Conservation (phyloP, 2,888 invertebrate species). For the Synergus gifuensis region DNA sequence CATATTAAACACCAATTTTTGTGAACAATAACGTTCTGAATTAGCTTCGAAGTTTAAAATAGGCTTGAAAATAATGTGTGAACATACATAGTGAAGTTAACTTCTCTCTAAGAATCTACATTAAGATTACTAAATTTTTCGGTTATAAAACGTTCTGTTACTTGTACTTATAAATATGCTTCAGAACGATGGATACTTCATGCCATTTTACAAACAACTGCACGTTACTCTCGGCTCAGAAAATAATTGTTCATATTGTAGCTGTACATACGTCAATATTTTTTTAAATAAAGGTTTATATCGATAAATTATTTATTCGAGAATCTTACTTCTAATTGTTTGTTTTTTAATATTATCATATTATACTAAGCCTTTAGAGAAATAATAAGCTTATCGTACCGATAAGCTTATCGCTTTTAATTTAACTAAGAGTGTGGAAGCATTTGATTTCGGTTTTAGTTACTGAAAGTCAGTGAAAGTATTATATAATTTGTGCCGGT, state of each 20-base stretch:
- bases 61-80: slow-evolving; percentile 24
- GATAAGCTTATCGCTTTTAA: too few relatives aligned
- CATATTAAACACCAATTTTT: slow-evolving; percentile 36
- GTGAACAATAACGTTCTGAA: slow-evolving; percentile 2
- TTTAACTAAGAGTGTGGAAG: not conserved
- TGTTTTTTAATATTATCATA: too few relatives aligned
- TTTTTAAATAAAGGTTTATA: slow-evolving; percentile 59
- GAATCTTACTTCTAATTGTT: not conserved
- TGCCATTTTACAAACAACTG: slow-evolving; percentile 34
- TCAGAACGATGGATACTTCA: slow-evolving; percentile 7
- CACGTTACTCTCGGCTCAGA: slow-evolving; percentile 16
- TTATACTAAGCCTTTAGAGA: too few relatives aligned
- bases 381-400: too few relatives aligned
- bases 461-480: slow-evolving; percentile 26
- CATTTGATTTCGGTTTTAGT: not conserved
- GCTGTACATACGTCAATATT: slow-evolving; percentile 55
- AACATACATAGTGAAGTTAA: slow-evolving; percentile 21
- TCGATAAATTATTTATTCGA: slow-evolving; percentile 40
- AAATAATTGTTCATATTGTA: slow-evolving; percentile 47
- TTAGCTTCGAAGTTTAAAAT: slow-evolving; percentile 27
- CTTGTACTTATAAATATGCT: slow-evolving; percentile 32
- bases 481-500: slow-evolving; percentile 25
- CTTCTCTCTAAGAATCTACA: slow-evolving; percentile 28
- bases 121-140: slow-evolving; percentile 16
- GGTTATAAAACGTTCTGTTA: slow-evolving; percentile 20